Evolutionary conservation across 2,113 vertebrate species (phyloP).

Genomic region (Sus scrofa): DNA sequence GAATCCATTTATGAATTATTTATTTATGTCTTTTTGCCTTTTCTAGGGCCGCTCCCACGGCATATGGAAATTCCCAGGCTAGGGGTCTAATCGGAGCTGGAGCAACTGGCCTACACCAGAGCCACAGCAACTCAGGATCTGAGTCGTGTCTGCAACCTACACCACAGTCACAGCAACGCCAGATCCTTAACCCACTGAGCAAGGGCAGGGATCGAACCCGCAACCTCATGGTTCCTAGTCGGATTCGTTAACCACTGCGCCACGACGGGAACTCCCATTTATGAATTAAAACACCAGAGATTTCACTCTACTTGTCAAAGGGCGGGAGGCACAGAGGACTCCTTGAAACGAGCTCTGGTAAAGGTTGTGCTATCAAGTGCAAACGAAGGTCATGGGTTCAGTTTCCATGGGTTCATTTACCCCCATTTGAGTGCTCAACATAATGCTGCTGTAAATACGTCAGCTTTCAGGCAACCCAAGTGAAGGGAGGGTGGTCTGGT

Average conservation of each 20-base stretch:
- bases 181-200: no score
- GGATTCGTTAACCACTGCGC: no score
- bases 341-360: neutral
- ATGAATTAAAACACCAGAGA: slow-evolving; percentile 21
- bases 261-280: neutral
- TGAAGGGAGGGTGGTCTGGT: neutral
- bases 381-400: neutral
- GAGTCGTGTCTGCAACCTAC: no score
- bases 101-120: no score
- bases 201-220: no score
- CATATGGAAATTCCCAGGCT: no score
- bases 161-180: no score
- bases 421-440: neutral
- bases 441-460: neutral
- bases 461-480: neutral
- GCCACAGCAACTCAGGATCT: no score
- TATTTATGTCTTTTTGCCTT: no score
- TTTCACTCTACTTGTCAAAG: neutral
- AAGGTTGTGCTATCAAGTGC: neutral
- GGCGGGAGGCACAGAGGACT: neutral
- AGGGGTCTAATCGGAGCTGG: no score
- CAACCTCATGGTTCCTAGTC: no score
- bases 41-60: no score
- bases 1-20: slow-evolving; percentile 1
- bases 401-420: neutral